These are phyloP conservation scores for Luscinia luscinia DNA, from an alignment of 2,797 vertebrate genomes.

Conservation along the genomic window DNA sequence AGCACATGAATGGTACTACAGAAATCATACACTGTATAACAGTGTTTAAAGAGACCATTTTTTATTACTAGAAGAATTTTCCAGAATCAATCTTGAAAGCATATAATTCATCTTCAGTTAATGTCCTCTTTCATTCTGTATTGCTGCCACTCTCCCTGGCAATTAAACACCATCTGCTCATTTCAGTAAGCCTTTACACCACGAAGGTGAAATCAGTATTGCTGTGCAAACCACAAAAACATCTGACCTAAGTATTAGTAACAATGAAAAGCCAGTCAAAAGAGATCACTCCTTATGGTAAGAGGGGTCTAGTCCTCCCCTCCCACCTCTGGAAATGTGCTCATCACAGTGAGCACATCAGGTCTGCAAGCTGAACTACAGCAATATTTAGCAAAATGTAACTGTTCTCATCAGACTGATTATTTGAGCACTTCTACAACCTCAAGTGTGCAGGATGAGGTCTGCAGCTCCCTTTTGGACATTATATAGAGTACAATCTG, in stretches of 20 bases:
- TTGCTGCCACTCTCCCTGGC: background rate
- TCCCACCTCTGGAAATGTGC: background rate
- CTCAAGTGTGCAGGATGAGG: background rate
- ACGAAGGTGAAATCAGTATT: background rate
- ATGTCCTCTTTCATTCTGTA: background rate
- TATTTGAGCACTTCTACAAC: background rate
- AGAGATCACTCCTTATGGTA: background rate
- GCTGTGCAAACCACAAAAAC: background rate
- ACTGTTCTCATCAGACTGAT: background rate
- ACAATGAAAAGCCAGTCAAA: background rate
- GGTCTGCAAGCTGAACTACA: background rate
- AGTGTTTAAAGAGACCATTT: background rate
- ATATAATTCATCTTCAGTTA: background rate
- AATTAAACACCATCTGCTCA: background rate
- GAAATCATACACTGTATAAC: background rate
- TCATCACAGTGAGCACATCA: background rate
- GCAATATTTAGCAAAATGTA: background rate
- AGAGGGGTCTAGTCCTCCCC: background rate
- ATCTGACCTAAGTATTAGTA: background rate
- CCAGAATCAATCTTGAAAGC: background rate
- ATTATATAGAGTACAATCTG: background rate
- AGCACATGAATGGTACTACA: background rate
- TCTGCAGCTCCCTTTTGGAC: background rate
- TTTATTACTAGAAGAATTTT: background rate
- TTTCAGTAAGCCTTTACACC: background rate